Evolutionary conservation across 92 coral and sea anemone species (phyloP).

Genomic region (Bergia sp.): DNA sequence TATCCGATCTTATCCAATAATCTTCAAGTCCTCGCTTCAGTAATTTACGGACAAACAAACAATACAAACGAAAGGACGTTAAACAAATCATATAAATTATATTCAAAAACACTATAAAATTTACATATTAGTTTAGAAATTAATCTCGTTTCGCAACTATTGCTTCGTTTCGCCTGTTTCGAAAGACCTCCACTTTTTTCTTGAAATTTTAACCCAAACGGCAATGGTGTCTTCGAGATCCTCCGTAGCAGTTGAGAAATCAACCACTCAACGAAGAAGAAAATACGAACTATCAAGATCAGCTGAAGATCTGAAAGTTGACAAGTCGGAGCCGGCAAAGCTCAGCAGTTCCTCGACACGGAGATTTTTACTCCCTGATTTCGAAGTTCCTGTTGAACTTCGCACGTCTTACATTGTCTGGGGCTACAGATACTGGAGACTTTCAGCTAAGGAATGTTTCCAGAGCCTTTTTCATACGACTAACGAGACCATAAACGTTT

Average conservation of each 20-base stretch:
- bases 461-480: slow-evolving; percentile 44
- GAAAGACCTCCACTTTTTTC: too few species aligned
- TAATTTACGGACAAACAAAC: neutral
- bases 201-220: neutral
- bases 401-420: slow-evolving; percentile 45
- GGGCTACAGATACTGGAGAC: slow-evolving; percentile 51
- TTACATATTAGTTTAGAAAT: slow-evolving; percentile 8
- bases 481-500: slow-evolving; percentile 58
- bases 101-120: neutral
- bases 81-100: too few species aligned
- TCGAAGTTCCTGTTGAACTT: slow-evolving; percentile 52
- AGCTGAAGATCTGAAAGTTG: neutral
- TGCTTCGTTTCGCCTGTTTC: neutral
- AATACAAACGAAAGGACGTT: neutral
- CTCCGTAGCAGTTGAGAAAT: neutral
- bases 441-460: slow-evolving; percentile 42
- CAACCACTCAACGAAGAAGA: neutral
- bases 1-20: too few species aligned
- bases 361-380: slow-evolving; percentile 30
- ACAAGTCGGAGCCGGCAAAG: neutral
- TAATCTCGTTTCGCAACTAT: neutral
- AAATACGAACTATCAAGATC: neutral
- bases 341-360: neutral
- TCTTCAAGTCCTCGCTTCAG: neutral
- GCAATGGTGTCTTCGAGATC: neutral